A percentile compares a stretch with the other conserved stretches of the same genome.
phyloP scores from a whole-genome alignment of 2,888 invertebrate genomes.

The Seira sanloemensis region DNA sequence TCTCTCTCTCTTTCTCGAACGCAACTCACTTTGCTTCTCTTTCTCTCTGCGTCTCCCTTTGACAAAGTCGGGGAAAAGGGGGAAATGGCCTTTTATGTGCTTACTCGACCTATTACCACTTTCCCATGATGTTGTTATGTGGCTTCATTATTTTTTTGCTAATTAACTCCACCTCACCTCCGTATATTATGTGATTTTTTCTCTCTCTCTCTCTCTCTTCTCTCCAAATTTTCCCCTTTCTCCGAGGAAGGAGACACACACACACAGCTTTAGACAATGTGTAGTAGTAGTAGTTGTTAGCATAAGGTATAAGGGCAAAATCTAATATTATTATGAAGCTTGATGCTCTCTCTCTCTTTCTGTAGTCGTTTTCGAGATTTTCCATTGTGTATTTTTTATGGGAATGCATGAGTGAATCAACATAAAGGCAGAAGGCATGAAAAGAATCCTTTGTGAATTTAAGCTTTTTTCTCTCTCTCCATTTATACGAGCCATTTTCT shows the following conservation, averaged over 20 bases:
- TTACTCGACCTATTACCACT: conserved; percentile 55
- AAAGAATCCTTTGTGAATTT: conserved; percentile 62
- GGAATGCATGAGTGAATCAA: conserved; percentile 49
- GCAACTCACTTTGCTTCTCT: conserved; percentile 8
- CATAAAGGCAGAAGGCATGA: conserved; percentile 53
- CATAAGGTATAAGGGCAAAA: neutral
- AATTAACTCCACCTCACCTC: conserved; percentile 61
- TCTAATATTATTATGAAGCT: neutral
- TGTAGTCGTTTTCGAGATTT: conserved; percentile 12
- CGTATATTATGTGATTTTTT: conserved; percentile 30
- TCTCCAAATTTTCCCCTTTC: conserved; percentile 3
- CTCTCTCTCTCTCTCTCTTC: neutral
- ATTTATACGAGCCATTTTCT: conserved; percentile 54
- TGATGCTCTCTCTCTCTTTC: conserved; percentile 21
- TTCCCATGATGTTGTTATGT: conserved; percentile 46
- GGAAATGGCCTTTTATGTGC: conserved; percentile 1
- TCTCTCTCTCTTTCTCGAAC: neutral
- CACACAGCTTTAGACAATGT: neutral
- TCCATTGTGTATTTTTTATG: conserved; percentile 34
- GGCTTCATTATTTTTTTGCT: conserved; percentile 64
- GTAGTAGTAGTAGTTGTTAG: neutral
- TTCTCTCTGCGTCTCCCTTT: neutral
- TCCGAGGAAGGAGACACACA: conserved; percentile 6
- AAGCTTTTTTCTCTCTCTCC: conserved; percentile 49
- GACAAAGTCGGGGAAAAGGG: neutral